phyloP scores from a whole-genome alignment of 2,888 invertebrate species.

The Augiades crinisus region DNA sequence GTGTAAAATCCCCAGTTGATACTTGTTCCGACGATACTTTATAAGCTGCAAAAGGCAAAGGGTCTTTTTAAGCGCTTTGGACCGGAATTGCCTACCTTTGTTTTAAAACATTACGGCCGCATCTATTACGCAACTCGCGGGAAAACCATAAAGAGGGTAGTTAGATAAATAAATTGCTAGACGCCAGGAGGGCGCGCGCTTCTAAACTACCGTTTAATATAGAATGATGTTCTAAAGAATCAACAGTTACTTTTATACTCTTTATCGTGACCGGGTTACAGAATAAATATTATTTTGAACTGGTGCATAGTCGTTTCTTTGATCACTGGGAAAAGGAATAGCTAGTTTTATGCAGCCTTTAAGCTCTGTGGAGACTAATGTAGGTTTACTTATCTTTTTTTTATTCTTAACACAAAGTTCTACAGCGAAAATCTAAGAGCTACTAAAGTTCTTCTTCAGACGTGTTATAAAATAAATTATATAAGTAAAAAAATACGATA shows the following conservation, averaged over 20 bases:
- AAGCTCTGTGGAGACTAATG: background rate
- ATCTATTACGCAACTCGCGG: slow-evolving; percentile 47
- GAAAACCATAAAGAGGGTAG: slow-evolving; percentile 61
- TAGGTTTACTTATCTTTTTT: background rate
- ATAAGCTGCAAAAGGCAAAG: slow-evolving; percentile 24
- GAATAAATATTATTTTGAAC: slow-evolving; percentile 31
- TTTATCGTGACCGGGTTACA: slow-evolving; percentile 48
- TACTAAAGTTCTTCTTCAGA: too few species aligned
- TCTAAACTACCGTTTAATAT: slow-evolving; percentile 64
- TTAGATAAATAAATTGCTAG: slow-evolving; percentile 64
- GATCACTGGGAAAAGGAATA: slow-evolving; percentile 1
- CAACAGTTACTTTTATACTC: slow-evolving; percentile 61
- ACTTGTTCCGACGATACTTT: slow-evolving; percentile 21
- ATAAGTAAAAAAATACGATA: too few species aligned
- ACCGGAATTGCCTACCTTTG: slow-evolving; percentile 26
- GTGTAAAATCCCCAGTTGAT: slow-evolving; percentile 17
- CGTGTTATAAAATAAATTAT: too few species aligned
- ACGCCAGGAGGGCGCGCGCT: slow-evolving; percentile 47
- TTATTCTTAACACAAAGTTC: too few species aligned
- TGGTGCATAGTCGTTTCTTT: slow-evolving; percentile 3
- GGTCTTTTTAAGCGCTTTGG: slow-evolving; percentile 21
- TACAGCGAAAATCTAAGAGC: too few species aligned
- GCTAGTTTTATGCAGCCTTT: background rate
- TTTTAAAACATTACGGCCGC: slow-evolving; percentile 28
- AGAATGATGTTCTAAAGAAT: slow-evolving; percentile 59